phyloP scores from a whole-genome alignment of 64 coral and sea anemone genomes.

The Stichodactyla mertensii region DNA sequence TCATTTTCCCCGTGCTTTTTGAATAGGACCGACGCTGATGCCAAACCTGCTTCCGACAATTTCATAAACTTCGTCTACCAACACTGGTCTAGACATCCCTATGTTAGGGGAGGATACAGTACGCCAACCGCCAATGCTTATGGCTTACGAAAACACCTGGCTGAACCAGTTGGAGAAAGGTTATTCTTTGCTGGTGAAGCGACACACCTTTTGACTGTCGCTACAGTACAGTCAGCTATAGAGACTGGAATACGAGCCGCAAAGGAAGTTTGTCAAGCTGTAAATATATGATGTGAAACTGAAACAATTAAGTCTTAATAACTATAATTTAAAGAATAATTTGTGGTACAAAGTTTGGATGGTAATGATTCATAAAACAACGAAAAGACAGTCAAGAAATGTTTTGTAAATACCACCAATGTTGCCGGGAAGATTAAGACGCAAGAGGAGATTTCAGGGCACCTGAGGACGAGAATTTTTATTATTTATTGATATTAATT shows the following conservation, averaged over 20 bases:
- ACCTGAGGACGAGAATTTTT: too few relatives aligned
- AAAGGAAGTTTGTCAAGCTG: conserved; percentile 25
- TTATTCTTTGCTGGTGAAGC: conserved; percentile 74
- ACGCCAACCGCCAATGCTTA: conserved; percentile 51
- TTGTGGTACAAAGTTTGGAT: background rate
- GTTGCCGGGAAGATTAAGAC: too few relatives aligned
- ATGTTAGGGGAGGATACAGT: conserved; percentile 75
- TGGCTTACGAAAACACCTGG: conserved; percentile 36
- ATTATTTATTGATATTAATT: too few relatives aligned
- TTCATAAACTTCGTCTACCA: conserved; percentile 62
- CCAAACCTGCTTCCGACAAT: conserved; percentile 31
- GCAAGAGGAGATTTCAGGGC: too few relatives aligned
- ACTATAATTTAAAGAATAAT: background rate
- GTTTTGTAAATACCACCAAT: too few relatives aligned
- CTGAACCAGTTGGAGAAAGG: conserved; percentile 19
- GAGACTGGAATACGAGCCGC: conserved; percentile 49
- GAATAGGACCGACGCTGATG: conserved; percentile 20
- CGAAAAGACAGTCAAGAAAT: too few relatives aligned
- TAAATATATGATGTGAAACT: background rate
- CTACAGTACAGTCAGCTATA: conserved; percentile 52
- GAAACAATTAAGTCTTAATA: background rate
- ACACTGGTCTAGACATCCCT: conserved; percentile 82
- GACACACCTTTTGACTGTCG: conserved; percentile 14
- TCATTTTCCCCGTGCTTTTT: background rate
- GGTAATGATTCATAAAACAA: too few relatives aligned